Base-by-base conservation (phyloP, 2,888 invertebrate genomes). In the Hydrotaea cyrtoneurina region DNA sequence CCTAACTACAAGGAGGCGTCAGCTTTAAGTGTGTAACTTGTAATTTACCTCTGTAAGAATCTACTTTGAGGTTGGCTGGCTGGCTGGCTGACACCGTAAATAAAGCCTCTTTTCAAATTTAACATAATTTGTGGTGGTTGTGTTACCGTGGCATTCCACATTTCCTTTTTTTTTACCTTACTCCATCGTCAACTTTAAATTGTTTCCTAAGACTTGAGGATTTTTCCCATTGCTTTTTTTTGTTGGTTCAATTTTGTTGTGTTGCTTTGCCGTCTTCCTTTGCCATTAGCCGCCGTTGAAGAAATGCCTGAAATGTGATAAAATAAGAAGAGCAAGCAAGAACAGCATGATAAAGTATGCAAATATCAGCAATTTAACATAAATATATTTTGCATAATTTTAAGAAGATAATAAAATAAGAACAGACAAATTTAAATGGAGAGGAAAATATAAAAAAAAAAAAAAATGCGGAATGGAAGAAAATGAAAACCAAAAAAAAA, bases 301-400 rank as follows among this genome's bases (percentile, higher is more conserved):
- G 31, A 2, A 31, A 31, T 7, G 31, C 31, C 7, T 39, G 39
- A 13, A 8, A 39, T 13, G 39, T 13, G 8, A 8, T 39, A 39
- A 36, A 7, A 53, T 19, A 17, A 17, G 10, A 55, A 55, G 11
- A 55, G 10, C 55, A 21, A 55, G 3, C 19, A n/a, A 21, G 10
- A 8, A 21, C 8, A 4, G 53, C 53, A 21, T 57, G 23, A 36
- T 26, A 62, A 75, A 75, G 46, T 75, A 64, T 75, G 75, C 50
- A 50, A 50, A 64, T 64, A 64, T 76, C 13, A 55, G 72, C 31
- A 72, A 36, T 72, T 36, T 50, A 43, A 57, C 46, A 62, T 46
- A 46, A 62, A 62, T 75, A 11, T 75, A 75, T 50, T 62, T 62
- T 55, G 72, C 72, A 55, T 55, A 10, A 55, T 15, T 55, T 21